Base-by-base conservation (phyloP, 1,140 invertebrate species). In the Drosophila nigromelanica region DNA sequence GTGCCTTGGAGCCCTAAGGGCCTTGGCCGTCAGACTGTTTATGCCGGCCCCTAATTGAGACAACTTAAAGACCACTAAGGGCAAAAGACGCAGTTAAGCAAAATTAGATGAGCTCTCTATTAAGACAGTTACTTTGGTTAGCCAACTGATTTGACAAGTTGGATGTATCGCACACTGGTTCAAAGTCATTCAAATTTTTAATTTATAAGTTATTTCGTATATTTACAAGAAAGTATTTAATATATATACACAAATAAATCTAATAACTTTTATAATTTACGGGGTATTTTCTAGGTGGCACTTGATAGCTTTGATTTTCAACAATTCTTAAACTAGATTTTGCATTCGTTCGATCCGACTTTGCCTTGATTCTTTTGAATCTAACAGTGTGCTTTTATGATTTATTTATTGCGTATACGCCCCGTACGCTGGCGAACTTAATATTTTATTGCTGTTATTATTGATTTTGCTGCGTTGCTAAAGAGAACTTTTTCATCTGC, bases 351-450 rank as follows among this genome's bases (percentile, higher is more conserved):
- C n/a, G n/a, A n/a, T n/a, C n/a, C 24, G 5, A 11, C 21, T 7
- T 7, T 8, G n/a, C 30, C 52, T 39, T 18, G n/a, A 15, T 42
- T 47, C 51, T 37, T 24, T 55, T 42, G 35, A 35, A 40, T 40
- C 42, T 55, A 61, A 37, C 37, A 27, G 7, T 47, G 10, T 62
- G 27, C 15, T 39, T 14, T 55, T 1, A 78, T 78, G 62, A 72
- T 75, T 85, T 86, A 78, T 86, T 86, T 81, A 86, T 86, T 86
- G 37, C 66, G 30, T 37, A 74, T 63, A 58, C 66, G 72, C n/a
- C 40, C 43, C 35, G 33, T 51, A 40, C 18, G 37, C 35, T 59
- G 47, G 47, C 67, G 56, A 54, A 64, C 64, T 55, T 54, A 85
- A 78, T 76, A 85, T 69, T 86, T 86, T 61, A 80, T 80, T 52